Evolutionary conservation across 2,113 vertebrate genomes (phyloP), one percentile per base, ranked within the genome.

Genomic region (Petromus typicus): DNA sequence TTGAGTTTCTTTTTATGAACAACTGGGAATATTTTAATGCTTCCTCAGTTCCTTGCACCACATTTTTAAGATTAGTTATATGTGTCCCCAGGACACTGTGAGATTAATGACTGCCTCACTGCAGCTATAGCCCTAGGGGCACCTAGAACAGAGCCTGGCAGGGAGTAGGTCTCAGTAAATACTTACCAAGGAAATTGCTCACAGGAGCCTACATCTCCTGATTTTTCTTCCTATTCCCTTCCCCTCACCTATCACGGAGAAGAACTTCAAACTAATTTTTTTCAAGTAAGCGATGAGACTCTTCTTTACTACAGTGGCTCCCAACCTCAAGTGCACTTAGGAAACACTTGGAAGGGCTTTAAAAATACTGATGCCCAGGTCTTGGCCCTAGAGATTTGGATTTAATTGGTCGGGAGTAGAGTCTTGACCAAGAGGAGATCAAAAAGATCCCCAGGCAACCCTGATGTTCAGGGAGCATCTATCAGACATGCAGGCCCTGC

Each of bases 401-500:
- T 86, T 76, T 95, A 94, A 93, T 93, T 93, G 76, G 69, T 85
- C n/a, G 86, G 85, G 51, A 75, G 34, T 84, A 67, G 40, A 96
- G 59, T 8, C 75, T 43, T 34, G 67, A 89, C 61, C 34, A 16
- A 34, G 83, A 57, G 27, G 51, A 92, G 48, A 30, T 64, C 66
- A 56, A 83, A 64, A 82, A 91, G 67, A 48, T 57, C 25, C 84
- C 64, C 83, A 45, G 56, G 34, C 75, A 61, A 45, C 48, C 18
- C 63, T 43, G 43, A 27, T 0, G 7, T 63, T 66, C 34, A 81
- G n/a, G 4, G 7, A 18, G 25, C 79, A 37, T 57, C 57, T 13
- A 30, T 6, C 9, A 37, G 54, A 51, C 82, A 34, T 4, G 0
- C 0, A 3, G 34, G 67, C 25, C 25, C 7, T 12, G 11, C 5